Evolutionary conservation across 1,140 invertebrate genomes (phyloP).

Genomic region (Metaphire vulgaris): DNA sequence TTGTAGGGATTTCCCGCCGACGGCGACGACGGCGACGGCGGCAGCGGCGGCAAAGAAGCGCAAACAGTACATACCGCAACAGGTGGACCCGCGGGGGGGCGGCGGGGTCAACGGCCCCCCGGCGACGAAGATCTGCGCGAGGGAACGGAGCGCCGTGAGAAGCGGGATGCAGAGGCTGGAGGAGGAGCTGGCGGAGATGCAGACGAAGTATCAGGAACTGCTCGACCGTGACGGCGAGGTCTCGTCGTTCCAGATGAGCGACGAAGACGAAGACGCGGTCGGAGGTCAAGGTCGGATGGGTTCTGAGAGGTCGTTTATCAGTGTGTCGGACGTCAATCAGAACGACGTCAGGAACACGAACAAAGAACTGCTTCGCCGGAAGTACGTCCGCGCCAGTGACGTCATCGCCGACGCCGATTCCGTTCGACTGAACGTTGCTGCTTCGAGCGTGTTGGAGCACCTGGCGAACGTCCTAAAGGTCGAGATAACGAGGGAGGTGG

Average conservation of each 20-base stretch:
- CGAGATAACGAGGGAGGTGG: slow-evolving; percentile 69
- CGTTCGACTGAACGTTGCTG: slow-evolving; percentile 32
- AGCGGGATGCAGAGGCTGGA: slow-evolving; percentile 77
- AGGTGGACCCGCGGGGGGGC: slow-evolving; percentile 61
- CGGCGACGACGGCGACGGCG: neutral
- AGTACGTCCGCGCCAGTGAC: neutral
- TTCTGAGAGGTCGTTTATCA: slow-evolving; percentile 1
- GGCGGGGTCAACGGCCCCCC: slow-evolving; percentile 33
- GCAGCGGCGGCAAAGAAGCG: slow-evolving; percentile 58
- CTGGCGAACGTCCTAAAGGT: slow-evolving; percentile 79
- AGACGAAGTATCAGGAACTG: slow-evolving; percentile 79
- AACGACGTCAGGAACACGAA: neutral
- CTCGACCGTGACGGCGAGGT: slow-evolving; percentile 65
- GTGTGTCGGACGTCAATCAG: neutral
- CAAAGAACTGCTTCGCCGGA: too few relatives aligned
- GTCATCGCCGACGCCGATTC: slow-evolving; percentile 30
- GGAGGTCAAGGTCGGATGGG: neutral
- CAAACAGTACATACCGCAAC: slow-evolving; percentile 92
- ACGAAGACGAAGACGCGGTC: neutral
- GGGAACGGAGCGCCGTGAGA: slow-evolving; percentile 66
- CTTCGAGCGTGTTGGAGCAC: slow-evolving; percentile 61
- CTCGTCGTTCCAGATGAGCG: slow-evolving; percentile 47
- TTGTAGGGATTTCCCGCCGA: neutral
- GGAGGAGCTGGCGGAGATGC: slow-evolving; percentile 80
- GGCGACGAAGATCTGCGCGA: slow-evolving; percentile 56